Base-by-base conservation (phyloP, 2,113 vertebrate genomes). In the Orthonyx spaldingii region DNA sequence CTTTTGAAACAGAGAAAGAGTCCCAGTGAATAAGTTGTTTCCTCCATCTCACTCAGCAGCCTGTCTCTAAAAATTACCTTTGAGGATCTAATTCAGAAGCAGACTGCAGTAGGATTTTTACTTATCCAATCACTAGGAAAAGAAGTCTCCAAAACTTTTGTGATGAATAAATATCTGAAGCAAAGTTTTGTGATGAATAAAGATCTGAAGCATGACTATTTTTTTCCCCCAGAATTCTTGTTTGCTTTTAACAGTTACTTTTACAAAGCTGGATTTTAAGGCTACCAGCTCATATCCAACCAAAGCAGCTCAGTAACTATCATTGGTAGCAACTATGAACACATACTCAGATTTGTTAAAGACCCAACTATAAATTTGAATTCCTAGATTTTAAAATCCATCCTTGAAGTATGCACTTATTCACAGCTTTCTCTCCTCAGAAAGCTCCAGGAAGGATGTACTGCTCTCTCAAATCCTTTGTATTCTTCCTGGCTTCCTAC, bases 1-100 rank as follows among this genome's bases (percentile, higher is more conserved):
- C 33, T 95, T 96, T 71, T 68, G 64, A 71, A 95, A 91, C 33
- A 84, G 66, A 77, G 46, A 56, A 69, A 81, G 4, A 28, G 32
- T 66, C 56, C 32, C n/a, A 47, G 49, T 68, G 87, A 95, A 87
- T 89, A 44, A 89, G 28, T n/a, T n/a, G 12, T 7, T 55, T 84
- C 49, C 24, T 93, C 72, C 19, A 41, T 71, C 64, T 95, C 46
- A 53, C 70, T 95, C 65, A 84, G 16, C 41, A 68, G 52, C 71
- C 69, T 86, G 28, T 93, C 55, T 90, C 59, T 91, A 68, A 95
- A 86, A 95, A 84, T 87, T 74, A 55, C 27, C 57, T 95, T 75
- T 84, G 41, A 78, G 47, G 27, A 86, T 50, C 44, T 90, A 71
- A 77, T 86, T 81, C 64, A 92, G 66, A 80, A 63, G 14, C 27